Percentiles rank a stretch among this genome's conserved stretches.
These are phyloP conservation scores for Gymnoscopelus microlampas DNA, from an alignment of 2,797 vertebrate genomes.

Conservation along the genomic window DNA sequence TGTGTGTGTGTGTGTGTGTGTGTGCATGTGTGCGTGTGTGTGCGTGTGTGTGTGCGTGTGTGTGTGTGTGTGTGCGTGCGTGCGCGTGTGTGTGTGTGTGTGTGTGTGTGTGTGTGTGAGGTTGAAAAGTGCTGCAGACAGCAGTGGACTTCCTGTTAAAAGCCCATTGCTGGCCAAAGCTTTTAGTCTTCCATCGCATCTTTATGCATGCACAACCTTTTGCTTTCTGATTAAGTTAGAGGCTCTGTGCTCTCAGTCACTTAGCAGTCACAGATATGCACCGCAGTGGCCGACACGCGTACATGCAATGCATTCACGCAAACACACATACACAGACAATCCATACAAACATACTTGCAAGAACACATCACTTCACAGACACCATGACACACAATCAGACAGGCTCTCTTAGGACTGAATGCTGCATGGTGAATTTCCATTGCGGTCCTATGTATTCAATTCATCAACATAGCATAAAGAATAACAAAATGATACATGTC, in stretches of 20 bases:
- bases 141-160: conserved; percentile 66
- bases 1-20: background rate
- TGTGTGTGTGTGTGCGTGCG: too few species aligned
- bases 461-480: background rate
- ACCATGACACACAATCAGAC: too few species aligned
- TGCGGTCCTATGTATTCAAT: background rate
- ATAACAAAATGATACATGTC: too few species aligned
- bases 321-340: background rate
- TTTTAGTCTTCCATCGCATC: conserved; percentile 67
- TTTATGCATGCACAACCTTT: conserved; percentile 32
- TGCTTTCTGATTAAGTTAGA: conserved; percentile 14
- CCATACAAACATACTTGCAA: background rate
- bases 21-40: background rate
- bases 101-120: conserved; percentile 33
- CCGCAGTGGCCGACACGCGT: background rate
- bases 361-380: too few species aligned
- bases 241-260: background rate
- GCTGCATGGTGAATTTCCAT: conserved; percentile 7
- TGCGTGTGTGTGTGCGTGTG: too few species aligned
- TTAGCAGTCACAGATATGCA: background rate
- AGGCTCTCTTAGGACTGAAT: background rate
- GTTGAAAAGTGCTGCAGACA: conserved; percentile 59
- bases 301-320: background rate
- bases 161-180: conserved; percentile 55
- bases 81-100: background rate